Evolutionary conservation across 1,140 invertebrate genomes (phyloP).

Genomic region (Monochamus saltuarius): DNA sequence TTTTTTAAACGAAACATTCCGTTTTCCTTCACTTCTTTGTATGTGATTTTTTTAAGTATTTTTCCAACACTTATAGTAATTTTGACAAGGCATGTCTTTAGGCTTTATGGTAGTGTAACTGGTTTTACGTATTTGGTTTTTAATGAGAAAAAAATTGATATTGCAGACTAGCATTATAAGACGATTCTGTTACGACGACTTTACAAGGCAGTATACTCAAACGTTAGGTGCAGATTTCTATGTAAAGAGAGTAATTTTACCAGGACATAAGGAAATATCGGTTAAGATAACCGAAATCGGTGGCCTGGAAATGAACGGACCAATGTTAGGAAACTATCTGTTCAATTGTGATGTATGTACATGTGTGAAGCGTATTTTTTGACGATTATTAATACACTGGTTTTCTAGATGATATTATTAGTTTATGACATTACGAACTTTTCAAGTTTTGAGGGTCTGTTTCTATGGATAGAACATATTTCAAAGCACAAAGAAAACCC

Average conservation of each 20-base stretch:
- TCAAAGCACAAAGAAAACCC: constrained; percentile 57
- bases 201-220: constrained; percentile 70
- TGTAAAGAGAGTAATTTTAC: constrained; percentile 68
- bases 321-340: constrained; percentile 84
- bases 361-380: too few species aligned
- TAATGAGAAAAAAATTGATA: constrained; percentile 2
- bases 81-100: too few species aligned
- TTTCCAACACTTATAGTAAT: too few species aligned
- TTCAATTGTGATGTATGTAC: constrained; percentile 71
- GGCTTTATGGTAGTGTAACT: background rate
- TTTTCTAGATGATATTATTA: constrained; percentile 73
- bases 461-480: constrained; percentile 71
- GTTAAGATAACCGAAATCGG: constrained; percentile 84
- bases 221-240: constrained; percentile 84
- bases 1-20: background rate
- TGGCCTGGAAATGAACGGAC: constrained; percentile 69
- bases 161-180: constrained; percentile 68
- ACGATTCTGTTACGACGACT: constrained; percentile 74
- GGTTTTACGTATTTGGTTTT: background rate
- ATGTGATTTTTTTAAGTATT: too few species aligned
- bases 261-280: constrained; percentile 66
- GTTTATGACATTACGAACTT: constrained; percentile 87
- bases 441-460: constrained; percentile 76
- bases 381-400: background rate
- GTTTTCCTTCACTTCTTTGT: too few species aligned